Evolutionary conservation across 2,797 vertebrate species (phyloP), one percentile per base, ranked within the genome.

Genomic region (Lepidocolaptes lacrymiger): DNA sequence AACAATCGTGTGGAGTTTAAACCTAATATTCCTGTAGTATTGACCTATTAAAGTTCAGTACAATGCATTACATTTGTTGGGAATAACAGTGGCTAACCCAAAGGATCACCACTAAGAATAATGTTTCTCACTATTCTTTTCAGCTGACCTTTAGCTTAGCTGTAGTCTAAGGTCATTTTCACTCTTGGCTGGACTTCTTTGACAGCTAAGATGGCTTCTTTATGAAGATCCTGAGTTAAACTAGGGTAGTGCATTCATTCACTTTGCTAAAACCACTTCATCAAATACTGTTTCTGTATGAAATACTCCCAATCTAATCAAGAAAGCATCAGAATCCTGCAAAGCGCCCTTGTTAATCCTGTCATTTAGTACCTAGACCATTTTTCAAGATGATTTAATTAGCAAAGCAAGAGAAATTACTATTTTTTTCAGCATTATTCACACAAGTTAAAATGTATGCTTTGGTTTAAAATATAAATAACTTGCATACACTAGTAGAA

Each of bases 161-260:
- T 97, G 96, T 97, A 95, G 94, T 97, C 95, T 98, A 97, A 98
- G 97, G 97, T 97, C 96, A 93, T 97, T 98, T 98, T 98, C 97
- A 97, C 97, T 97, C 95, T 97, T 97, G 96, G 96, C 93, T 97
- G 96, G 96, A 95, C 96, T 97, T 96, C 94, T 89, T 93, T 91
- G 90, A 97, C 95, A 95, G 94, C 88, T 84, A 92, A 94, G 97
- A 96, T 96, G 96, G 94, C 93, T 97, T 97, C 96, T 97, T 97
- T 95, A 96, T 94, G 95, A 95, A 98, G 96, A 96, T 52, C 28
- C 46, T 24, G 96, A 93, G 97, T 97, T 97, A 97, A 97, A 96
- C 86, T 78, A 72, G 94, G 93, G 93, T 96, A 13, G 7, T 80
- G 85, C 92, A 93, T 97, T 95, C 96, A 73, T 96, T 95, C 95